These are phyloP conservation scores for Chrysocyon brachyurus DNA, from an alignment of 2,797 vertebrate genomes.

Conservation along the genomic window DNA sequence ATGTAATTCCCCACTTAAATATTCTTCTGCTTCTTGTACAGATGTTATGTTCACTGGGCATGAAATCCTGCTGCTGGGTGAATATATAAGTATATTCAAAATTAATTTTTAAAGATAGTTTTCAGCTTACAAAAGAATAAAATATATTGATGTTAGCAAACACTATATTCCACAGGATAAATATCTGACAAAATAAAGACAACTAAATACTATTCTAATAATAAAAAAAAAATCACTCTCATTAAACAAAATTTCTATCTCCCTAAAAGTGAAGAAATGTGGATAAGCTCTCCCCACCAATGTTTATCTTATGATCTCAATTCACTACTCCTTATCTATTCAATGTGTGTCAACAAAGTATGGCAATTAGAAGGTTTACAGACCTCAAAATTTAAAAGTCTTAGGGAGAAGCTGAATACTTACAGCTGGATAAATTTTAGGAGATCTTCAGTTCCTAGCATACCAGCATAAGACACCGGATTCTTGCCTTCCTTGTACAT, in stretches of 20 bases:
- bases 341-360: not conserved
- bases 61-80: constrained; percentile 86
- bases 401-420: constrained; percentile 85
- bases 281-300: not conserved
- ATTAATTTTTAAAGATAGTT: constrained; percentile 65
- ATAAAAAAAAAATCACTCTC: not conserved
- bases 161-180: constrained; percentile 28
- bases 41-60: constrained; percentile 89
- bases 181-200: constrained; percentile 42
- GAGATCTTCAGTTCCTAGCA: constrained; percentile 92
- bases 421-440: constrained; percentile 94
- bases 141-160: constrained; percentile 12
- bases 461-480: constrained; percentile 89
- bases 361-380: not conserved
- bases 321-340: not conserved
- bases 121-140: constrained; percentile 15
- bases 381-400: not conserved
- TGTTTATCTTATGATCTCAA: constrained; percentile 2
- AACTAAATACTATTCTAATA: constrained; percentile 27
- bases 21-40: constrained; percentile 91
- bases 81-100: constrained; percentile 91
- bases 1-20: constrained; percentile 90
- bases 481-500: constrained; percentile 88
- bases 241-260: constrained; percentile 44
- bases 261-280: not conserved